A percentile compares a stretch with the other conserved stretches of the same genome.
Conservation (phyloP, 2,797 vertebrate genomes). For the Diglossa cyanea region DNA sequence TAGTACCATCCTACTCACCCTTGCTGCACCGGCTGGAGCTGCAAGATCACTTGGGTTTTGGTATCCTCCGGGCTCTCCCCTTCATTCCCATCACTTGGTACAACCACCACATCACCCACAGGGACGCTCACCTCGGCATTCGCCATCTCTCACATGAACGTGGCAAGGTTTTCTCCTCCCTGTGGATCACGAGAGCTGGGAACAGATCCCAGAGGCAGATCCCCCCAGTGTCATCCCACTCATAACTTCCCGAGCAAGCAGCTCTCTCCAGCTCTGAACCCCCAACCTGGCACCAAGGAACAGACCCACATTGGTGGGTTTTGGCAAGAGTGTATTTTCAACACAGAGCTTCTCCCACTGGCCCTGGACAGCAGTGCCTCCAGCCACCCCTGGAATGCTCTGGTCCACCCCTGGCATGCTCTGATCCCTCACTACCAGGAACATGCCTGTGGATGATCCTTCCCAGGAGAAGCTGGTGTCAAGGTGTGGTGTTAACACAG, state of each 20-base stretch:
- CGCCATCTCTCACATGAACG: slow-evolving; percentile 86
- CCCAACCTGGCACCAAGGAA: not conserved
- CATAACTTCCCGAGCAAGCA: not conserved
- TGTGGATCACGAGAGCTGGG: not conserved
- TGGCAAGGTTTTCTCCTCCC: not conserved
- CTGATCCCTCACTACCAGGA: not conserved
- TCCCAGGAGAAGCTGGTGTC: not conserved
- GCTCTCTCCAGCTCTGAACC: not conserved
- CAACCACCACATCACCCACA: slow-evolving; percentile 84
- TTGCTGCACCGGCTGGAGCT: slow-evolving; percentile 88
- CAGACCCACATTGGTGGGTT: not conserved
- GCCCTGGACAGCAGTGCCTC: not conserved
- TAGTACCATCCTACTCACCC: slow-evolving; percentile 77
- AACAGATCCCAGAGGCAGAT: not conserved
- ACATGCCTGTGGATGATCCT: not conserved
- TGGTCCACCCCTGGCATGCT: not conserved
- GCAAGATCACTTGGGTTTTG: slow-evolving; percentile 89
- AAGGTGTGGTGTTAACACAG: not conserved
- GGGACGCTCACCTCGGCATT: slow-evolving; percentile 86
- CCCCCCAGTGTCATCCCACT: not conserved
- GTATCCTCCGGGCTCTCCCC: slow-evolving; percentile 84
- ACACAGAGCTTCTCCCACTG: not conserved
- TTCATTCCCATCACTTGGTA: slow-evolving; percentile 84
- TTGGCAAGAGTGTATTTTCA: not conserved
- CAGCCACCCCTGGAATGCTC: not conserved